phyloP scores from a whole-genome alignment of 2,888 invertebrate genomes.

The Leptarthrus brevirostris region DNA sequence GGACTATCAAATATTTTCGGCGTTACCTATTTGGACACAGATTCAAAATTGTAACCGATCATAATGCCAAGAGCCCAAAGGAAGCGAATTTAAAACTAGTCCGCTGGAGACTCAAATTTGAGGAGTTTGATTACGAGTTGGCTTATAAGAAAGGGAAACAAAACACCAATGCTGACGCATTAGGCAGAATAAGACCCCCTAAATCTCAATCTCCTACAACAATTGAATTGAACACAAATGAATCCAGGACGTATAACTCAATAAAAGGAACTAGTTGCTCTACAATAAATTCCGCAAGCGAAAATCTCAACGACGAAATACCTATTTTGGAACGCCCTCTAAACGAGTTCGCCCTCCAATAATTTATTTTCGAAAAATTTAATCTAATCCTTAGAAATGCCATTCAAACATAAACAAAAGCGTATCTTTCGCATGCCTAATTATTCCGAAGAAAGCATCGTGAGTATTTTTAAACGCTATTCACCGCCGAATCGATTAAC shows the following conservation, averaged over 20 bases:
- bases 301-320: constrained; percentile 48
- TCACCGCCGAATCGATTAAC: constrained; percentile 48
- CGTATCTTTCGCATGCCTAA: neutral
- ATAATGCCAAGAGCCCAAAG: constrained; percentile 61
- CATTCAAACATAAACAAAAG: constrained; percentile 52
- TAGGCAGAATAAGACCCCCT: neutral
- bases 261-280: constrained; percentile 19
- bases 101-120: constrained; percentile 60
- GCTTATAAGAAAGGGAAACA: constrained; percentile 45
- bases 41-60: constrained; percentile 59
- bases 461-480: constrained; percentile 41
- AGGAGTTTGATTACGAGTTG: constrained; percentile 52
- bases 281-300: constrained; percentile 38
- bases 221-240: neutral
- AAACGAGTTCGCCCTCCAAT: constrained; percentile 53
- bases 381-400: constrained; percentile 6
- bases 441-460: constrained; percentile 39
- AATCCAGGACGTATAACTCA: neutral
- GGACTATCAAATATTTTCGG: neutral
- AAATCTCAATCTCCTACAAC: neutral
- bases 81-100: constrained; percentile 61
- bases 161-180: neutral
- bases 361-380: constrained; percentile 24
- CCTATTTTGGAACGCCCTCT: constrained; percentile 50
- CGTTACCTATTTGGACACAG: too few species aligned